Evolutionary conservation across 1,140 invertebrate genomes (phyloP), one percentile per base, ranked within the genome.

Genomic region (Pseudomyrmex cubaensis): DNA sequence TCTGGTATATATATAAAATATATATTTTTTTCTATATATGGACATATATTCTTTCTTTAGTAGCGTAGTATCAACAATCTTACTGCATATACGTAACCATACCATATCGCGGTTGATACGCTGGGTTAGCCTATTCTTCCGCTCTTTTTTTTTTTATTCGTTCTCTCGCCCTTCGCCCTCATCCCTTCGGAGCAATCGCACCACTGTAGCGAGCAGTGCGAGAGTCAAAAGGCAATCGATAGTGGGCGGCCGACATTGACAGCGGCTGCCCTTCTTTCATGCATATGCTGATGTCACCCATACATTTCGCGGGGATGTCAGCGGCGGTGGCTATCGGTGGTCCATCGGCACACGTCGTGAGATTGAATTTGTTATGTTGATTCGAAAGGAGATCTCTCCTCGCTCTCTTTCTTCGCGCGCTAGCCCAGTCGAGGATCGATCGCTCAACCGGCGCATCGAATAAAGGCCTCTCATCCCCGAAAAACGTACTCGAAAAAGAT

Each of bases 221-320:
- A 86, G 85, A 91, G 86, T 87, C 89, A 87, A 87, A 87, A 85
- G 85, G 85, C 88, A 91, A 93, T 92, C 92, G 91, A 93, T 92
- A 91, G 80, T 80, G 87, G 82, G 85, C 86, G 87, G 67, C 89
- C 89, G 76, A 85, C 90, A 87, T 88, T 78, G 77, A 88, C 86
- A 67, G 66, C 61, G 87, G 89, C 90, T 87, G 90, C 92, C 92
- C 92, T 92, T 89, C 89, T 92, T 92, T 92, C 92, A 92, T 93
- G 89, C 92, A 92, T 92, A 92, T 92, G 92, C 91, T 91, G 91
- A 92, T 92, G 90, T 91, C 91, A 90, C 88, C 90, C 90, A 89
- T 89, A 89, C 86, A 89, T 90, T 87, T 87, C 52, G 74, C 85
- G 61, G 85, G 75, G 78, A 88, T 78, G 59, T 82, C 46, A 78